Conservation (phyloP, 2,113 vertebrate species). For the Ptyas mucosa region DNA sequence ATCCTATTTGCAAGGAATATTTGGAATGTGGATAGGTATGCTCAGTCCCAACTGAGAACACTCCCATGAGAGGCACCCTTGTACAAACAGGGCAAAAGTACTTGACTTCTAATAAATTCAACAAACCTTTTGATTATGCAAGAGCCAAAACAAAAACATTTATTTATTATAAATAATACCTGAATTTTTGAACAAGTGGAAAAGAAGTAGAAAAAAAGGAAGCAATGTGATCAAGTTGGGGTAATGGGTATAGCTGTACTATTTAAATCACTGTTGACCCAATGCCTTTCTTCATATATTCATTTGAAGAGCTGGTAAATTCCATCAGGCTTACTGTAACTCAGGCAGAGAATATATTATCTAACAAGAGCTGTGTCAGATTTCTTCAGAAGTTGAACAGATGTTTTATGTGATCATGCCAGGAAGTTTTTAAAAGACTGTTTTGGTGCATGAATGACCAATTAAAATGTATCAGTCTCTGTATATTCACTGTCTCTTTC, state of each 20-base stretch:
- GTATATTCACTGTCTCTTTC: neutral
- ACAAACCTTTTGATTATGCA: conserved; percentile 78
- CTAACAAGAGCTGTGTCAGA: neutral
- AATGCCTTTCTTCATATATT: neutral
- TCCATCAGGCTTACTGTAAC: neutral
- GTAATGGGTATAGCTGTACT: neutral
- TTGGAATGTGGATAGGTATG: neutral
- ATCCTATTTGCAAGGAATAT: neutral
- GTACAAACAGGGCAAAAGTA: neutral
- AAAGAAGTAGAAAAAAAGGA: neutral
- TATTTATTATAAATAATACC: conserved; percentile 72
- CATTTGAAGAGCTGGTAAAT: neutral
- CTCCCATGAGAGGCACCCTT: neutral
- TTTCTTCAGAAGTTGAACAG: neutral
- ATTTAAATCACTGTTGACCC: neutral
- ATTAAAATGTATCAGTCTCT: conserved; percentile 55
- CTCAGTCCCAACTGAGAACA: neutral
- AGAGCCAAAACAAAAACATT: conserved; percentile 71
- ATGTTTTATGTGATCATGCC: neutral
- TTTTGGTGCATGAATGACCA: conserved; percentile 40
- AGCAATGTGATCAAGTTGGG: neutral
- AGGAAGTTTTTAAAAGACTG: conserved; percentile 10
- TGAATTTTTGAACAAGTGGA: conserved; percentile 40
- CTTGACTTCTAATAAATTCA: conserved; percentile 57
- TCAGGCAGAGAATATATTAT: neutral